Conservation (phyloP, 2,113 vertebrate genomes). For the Pteronura brasiliensis region DNA sequence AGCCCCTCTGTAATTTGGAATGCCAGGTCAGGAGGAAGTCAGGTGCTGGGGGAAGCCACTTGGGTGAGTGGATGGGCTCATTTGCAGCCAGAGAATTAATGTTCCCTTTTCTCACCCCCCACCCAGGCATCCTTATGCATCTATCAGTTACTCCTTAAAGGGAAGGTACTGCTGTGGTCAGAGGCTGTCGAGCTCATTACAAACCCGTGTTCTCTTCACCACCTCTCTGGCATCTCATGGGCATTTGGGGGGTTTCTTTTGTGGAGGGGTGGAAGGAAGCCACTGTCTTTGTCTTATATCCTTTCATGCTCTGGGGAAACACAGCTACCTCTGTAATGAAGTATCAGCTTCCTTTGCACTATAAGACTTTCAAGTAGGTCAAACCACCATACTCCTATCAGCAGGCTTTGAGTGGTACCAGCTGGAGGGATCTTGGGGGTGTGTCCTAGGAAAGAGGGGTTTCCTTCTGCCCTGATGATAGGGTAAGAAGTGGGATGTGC, state of each 20-base stretch:
- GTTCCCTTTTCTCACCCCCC: not conserved
- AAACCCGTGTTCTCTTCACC: not conserved
- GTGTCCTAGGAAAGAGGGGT: not conserved
- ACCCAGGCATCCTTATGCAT: no score
- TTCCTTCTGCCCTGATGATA: not conserved
- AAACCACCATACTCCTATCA: not conserved
- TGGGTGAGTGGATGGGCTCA: not conserved
- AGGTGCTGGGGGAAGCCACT: no score
- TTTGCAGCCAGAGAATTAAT: not conserved
- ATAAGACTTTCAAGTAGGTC: constrained; percentile 49
- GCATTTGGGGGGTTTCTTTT: not conserved
- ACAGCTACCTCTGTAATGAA: constrained; percentile 14
- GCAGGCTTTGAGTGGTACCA: not conserved
- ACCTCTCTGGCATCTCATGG: not conserved
- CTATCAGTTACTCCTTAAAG: not conserved
- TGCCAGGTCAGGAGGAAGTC: not conserved
- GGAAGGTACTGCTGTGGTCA: not conserved
- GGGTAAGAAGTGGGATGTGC: accelerated
- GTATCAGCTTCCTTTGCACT: not conserved
- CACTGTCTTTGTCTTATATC: not conserved
- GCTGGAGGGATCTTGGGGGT: not conserved
- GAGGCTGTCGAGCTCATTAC: not conserved
- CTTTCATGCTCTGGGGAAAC: not conserved
- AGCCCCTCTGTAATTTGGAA: not conserved
- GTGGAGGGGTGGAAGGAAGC: not conserved